Base-by-base conservation (phyloP, 2,113 vertebrate species). In the Dromaius novaehollandiae region DNA sequence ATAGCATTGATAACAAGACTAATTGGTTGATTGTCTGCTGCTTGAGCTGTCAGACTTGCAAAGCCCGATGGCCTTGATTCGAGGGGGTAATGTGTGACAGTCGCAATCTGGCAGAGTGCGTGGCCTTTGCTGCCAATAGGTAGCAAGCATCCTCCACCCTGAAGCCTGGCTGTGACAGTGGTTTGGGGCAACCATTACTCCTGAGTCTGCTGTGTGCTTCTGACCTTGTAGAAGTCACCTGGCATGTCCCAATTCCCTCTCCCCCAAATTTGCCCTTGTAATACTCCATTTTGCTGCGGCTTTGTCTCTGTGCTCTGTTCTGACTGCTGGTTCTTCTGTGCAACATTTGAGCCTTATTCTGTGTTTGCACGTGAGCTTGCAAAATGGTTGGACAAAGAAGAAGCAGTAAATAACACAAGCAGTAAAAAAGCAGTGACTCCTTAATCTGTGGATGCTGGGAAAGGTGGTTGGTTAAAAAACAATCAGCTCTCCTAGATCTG, bases 201-300 rank as follows among this genome's bases (percentile, higher is more conserved):
- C 61, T 1, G 1, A 4, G 51, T 64, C 42, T 90, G 66, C 25
- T 26, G 32, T 0, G 0, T 38, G 19, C 7, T 55, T 74, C 50
- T 74, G 50, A 30, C 18, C 8, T 21, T 30, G n/a, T 15, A 65
- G 21, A 65, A 9, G n/a, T 64, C 50, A 21, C 26, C 19, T 51
- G 17, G 18, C 22, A 18, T 40, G 19, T 55, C 36, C 28, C 44
- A 17, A 10, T 46, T 69, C 32, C n/a, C 25, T 36, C 36, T 53
- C 25, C 51, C 36, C 11, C 38, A 38, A 53, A 53, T 44, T 26
- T 7, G 26, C 26, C 26, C 40, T 68, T 11, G 30, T 11, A 25
- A 26, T 26, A 18, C 34, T 51, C 48, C 36, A 7, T 51, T 28
- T 13, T n/a, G 9, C 16, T 11, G 22, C 18, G 11, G 16, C 48